phyloP scores from a whole-genome alignment of 1,140 invertebrate species.

The Diploscapter pachys region DNA sequence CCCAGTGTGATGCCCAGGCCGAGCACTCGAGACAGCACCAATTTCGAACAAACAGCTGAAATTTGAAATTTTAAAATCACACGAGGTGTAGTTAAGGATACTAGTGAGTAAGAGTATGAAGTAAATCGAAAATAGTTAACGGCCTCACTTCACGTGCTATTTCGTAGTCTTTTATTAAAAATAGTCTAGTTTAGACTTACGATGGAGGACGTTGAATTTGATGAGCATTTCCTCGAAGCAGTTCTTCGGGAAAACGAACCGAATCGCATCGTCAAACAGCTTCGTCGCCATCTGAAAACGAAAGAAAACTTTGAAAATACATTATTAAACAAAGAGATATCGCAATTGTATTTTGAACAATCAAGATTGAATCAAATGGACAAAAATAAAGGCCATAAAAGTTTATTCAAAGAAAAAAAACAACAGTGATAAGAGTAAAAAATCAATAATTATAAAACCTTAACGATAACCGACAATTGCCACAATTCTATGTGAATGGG shows the following conservation, averaged over 20 bases:
- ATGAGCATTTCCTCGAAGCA: slow-evolving; percentile 54
- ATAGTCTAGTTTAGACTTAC: slow-evolving; percentile 40
- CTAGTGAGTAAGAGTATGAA: no score
- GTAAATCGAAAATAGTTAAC: no score
- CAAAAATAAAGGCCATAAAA: slow-evolving; percentile 1
- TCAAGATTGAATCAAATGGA: slow-evolving; percentile 2
- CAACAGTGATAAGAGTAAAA: no score
- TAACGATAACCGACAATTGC: no score
- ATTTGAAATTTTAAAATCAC: not conserved
- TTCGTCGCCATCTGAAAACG: slow-evolving; percentile 1
- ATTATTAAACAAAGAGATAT: not conserved
- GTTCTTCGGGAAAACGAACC: slow-evolving; percentile 51
- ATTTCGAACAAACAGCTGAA: slow-evolving; percentile 50
- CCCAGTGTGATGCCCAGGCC: slow-evolving; percentile 56
- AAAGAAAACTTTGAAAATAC: not conserved
- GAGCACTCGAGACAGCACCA: slow-evolving; percentile 50
- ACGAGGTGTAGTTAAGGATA: not conserved
- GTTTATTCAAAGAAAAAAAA: slow-evolving; percentile 1
- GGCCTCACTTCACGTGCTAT: no score
- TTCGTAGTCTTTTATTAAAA: slow-evolving; percentile 8
- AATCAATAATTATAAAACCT: no score
- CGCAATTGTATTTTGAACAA: not conserved
- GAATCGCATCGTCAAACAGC: slow-evolving; percentile 33
- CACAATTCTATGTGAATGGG: slow-evolving; percentile 60
- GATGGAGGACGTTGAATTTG: slow-evolving; percentile 50